Base-by-base conservation (phyloP, 2,113 vertebrate genomes). In the Entomyzon cyanotis region DNA sequence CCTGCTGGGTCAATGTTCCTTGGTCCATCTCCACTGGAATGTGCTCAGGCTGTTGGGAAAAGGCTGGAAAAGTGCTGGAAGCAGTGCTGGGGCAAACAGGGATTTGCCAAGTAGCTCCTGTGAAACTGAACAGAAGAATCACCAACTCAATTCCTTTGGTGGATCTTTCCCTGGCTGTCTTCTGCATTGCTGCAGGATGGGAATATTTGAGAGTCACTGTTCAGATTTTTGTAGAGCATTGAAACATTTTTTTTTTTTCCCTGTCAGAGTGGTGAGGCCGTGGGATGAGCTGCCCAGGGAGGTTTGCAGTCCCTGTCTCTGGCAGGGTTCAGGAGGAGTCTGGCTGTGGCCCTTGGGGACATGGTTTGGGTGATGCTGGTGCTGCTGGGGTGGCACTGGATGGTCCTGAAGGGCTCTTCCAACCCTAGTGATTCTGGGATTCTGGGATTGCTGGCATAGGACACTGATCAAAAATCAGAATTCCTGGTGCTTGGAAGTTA, bases 381-480 rank as follows among this genome's bases (percentile, higher is more conserved):
- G 83, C 1, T 1, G 6, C 53, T 69, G 84, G 58, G 52, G 30
- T 56, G 52, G 71, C 2, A 21, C 70, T 49, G 81, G 47, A 0
- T 4, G 59, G 8, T 13, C 14, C 70, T 31, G 21, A 0, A 1
- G 47, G 55, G 1, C 4, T 3, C 16, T 62, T 7, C 62, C 70
- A 1, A 1, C 47, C 47, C 1, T 13, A 13, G 0, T 20, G 9
- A 9, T 9, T 10, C 55, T 22, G 33, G 25, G 33, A 13, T 24
- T 87, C 55, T 22, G 33, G 25, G 33, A 14, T 24, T 87, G 31
- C 50, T 91, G 67, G 11, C 12, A 28, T 2, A 3, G 19, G 62
- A 31, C 62, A 22, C 20, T 46, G 53, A 15, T 58, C 55, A 68
- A 62, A 81, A 24, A 37, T 59, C 19, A 3, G 12, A 28, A 67